phyloP scores from a whole-genome alignment of 2,797 vertebrate species.

The Melanotaenia pygmaea region DNA sequence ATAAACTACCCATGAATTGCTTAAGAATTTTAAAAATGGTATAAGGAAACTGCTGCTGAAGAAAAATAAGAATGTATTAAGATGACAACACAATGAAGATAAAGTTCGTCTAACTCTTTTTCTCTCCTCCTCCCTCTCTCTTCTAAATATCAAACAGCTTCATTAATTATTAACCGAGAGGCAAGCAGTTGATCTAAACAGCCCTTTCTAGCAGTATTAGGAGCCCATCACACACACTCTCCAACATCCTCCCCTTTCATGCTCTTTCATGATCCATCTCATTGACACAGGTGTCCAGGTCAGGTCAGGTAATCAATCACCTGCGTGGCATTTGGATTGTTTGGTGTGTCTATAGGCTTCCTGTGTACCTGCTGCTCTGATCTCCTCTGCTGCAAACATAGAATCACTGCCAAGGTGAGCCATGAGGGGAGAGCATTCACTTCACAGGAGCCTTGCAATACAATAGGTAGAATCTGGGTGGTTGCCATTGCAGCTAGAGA shows the following conservation, averaged over 20 bases:
- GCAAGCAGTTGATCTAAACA: slow-evolving; percentile 66
- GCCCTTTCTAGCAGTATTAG: slow-evolving; percentile 62
- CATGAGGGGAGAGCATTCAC: slow-evolving; percentile 11
- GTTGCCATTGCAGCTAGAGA: slow-evolving; percentile 4
- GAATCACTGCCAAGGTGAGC: slow-evolving; percentile 38
- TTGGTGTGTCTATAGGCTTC: slow-evolving; percentile 60
- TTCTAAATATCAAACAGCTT: slow-evolving; percentile 72
- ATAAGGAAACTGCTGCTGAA: background rate
- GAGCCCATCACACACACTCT: slow-evolving; percentile 21
- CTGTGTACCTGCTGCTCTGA: slow-evolving; percentile 58
- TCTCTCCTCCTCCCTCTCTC: slow-evolving; percentile 17
- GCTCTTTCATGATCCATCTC: slow-evolving; percentile 72
- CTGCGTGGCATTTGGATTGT: slow-evolving; percentile 73
- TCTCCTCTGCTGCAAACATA: slow-evolving; percentile 51
- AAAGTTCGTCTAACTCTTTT: slow-evolving; percentile 4
- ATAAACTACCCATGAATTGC: slow-evolving; percentile 1
- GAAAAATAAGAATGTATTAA: background rate
- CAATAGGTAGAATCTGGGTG: slow-evolving; percentile 8
- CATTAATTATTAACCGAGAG: slow-evolving; percentile 75
- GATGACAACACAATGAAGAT: background rate
- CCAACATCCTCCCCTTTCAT: slow-evolving; percentile 64
- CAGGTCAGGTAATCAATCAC: slow-evolving; percentile 77
- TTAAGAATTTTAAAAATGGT: background rate
- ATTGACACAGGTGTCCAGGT: slow-evolving; percentile 66
- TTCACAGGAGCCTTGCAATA: background rate